Evolutionary conservation across 2,888 invertebrate genomes (phyloP).

Genomic region (Sinhomidia bicolor): DNA sequence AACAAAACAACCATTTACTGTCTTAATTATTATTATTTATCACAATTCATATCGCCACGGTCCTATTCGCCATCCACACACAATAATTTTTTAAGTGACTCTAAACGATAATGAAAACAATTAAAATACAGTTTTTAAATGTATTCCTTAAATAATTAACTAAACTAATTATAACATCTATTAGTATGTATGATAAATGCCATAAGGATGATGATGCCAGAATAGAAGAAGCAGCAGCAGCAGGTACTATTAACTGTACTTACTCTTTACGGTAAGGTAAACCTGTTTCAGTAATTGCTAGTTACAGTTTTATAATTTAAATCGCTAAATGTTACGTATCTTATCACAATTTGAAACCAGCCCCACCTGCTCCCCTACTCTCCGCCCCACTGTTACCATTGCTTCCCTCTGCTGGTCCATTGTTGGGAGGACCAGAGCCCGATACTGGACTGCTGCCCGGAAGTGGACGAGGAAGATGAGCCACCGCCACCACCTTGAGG

Average conservation of each 20-base stretch:
- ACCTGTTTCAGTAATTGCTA: not conserved
- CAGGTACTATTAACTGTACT: constrained; percentile 26
- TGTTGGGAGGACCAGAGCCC: constrained; percentile 56
- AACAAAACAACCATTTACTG: not conserved
- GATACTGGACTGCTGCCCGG: constrained; percentile 72
- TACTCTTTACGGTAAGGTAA: not conserved
- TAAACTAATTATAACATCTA: not conserved
- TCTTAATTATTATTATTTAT: constrained; percentile 7
- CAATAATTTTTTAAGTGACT: constrained; percentile 8
- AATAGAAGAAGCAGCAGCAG: constrained; percentile 37
- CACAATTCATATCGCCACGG: constrained; percentile 31
- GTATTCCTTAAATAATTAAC: not conserved
- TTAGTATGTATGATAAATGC: constrained; percentile 28
- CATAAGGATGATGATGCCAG: constrained; percentile 36
- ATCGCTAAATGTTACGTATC: constrained; percentile 42
- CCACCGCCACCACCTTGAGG: constrained; percentile 64
- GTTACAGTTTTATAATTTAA: constrained; percentile 31
- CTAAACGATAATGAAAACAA: not conserved
- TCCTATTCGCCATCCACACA: not conserved
- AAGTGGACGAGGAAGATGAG: constrained; percentile 30
- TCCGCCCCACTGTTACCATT: constrained; percentile 45
- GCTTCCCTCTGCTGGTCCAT: constrained; percentile 31
- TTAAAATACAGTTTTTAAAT: not conserved
- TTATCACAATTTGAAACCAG: constrained; percentile 72
- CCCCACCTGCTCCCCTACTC: constrained; percentile 49